Evolutionary conservation across 92 coral and sea anemone species (phyloP).

Genomic region (Paragorgia papillata): DNA sequence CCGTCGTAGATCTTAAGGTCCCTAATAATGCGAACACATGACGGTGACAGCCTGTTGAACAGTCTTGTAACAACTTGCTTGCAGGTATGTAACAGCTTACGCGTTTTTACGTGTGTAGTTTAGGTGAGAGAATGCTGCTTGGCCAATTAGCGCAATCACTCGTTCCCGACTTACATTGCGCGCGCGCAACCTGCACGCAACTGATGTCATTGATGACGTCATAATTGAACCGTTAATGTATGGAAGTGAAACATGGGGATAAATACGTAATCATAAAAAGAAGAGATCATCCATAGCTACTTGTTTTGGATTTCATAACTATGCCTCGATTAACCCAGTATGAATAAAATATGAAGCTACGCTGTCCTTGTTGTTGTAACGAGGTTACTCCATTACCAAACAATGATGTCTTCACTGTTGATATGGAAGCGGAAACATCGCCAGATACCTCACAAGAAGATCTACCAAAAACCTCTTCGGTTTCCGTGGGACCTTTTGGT

Average conservation of each 20-base stretch:
- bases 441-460: neutral
- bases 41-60: too few species aligned
- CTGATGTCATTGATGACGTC: slow-evolving; percentile 20
- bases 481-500: neutral
- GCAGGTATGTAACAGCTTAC: too few species aligned
- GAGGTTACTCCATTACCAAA: neutral
- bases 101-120: too few species aligned
- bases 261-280: neutral
- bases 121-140: too few species aligned
- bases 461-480: neutral
- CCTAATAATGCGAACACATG: too few species aligned
- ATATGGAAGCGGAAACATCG: neutral
- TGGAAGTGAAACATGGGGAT: neutral
- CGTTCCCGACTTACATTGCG: too few species aligned
- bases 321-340: neutral
- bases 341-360: slow-evolving; percentile 4
- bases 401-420: neutral
- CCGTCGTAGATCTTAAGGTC: too few species aligned
- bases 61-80: too few species aligned
- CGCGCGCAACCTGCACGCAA: slow-evolving; percentile 5
- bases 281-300: neutral
- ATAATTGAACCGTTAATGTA: neutral
- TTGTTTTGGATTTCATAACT: neutral
- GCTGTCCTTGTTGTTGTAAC: slow-evolving; percentile 15
- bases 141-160: too few species aligned